A percentile compares a stretch with the other conserved stretches of the same genome.
phyloP scores from a whole-genome alignment of 2,113 vertebrate species.

The Tenebrosternarchus preto region DNA sequence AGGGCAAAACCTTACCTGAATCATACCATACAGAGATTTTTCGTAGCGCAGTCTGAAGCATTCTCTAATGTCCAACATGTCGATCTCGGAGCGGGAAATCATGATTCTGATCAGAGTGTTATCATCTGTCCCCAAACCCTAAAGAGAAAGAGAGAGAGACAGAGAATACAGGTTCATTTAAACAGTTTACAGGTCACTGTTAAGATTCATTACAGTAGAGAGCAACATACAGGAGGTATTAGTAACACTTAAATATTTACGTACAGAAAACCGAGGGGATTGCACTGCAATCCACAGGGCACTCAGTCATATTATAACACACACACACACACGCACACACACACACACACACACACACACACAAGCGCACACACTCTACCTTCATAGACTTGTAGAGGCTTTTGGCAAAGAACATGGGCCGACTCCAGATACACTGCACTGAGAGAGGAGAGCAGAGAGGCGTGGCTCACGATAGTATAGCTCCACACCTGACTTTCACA shows the following conservation, averaged over 20 bases:
- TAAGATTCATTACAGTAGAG: not conserved
- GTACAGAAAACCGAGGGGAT: not conserved
- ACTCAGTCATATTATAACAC: not conserved
- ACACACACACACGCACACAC: not conserved
- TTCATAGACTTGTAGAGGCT: slow-evolving; percentile 96
- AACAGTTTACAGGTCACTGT: not conserved
- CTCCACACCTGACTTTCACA: not conserved
- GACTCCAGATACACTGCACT: slow-evolving; percentile 90
- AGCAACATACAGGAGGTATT: not conserved
- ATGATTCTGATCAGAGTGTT: slow-evolving; percentile 96
- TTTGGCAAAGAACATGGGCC: slow-evolving; percentile 88
- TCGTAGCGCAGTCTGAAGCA: slow-evolving; percentile 92
- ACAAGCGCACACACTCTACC: slow-evolving; percentile 68
- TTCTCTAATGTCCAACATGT: slow-evolving; percentile 95
- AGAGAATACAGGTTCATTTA: not conserved
- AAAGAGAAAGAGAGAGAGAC: slow-evolving; percentile 36
- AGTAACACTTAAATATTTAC: not conserved
- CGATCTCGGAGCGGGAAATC: slow-evolving; percentile 90
- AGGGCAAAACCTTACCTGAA: slow-evolving; percentile 74
- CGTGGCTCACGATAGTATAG: not conserved
- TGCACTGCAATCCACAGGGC: not conserved
- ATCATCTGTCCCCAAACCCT: slow-evolving; percentile 93
- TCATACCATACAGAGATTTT: slow-evolving; percentile 93
- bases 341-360: slow-evolving; percentile 3
- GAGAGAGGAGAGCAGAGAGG: slow-evolving; percentile 35